These are phyloP conservation scores for Phragmatobia fuliginosa DNA, from an alignment of 2,888 invertebrate genomes.

Conservation along the genomic window DNA sequence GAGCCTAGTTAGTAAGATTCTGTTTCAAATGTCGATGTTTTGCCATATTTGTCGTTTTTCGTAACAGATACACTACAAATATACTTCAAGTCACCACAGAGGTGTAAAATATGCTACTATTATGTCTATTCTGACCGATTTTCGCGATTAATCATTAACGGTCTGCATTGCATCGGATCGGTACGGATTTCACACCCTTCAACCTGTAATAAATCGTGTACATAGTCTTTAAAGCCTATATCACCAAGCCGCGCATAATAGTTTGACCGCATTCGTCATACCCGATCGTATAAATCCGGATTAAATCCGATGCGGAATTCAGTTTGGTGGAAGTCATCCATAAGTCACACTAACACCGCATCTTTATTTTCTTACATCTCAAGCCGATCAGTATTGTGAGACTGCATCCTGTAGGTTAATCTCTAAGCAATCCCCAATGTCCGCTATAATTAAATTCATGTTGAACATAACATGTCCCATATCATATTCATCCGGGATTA, in stretches of 20 bases:
- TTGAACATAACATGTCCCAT: slow-evolving; percentile 29
- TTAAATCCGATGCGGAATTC: too few species aligned
- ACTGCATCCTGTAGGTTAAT: slow-evolving; percentile 39
- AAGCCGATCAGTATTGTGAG: slow-evolving; percentile 23
- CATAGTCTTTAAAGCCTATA: too few species aligned
- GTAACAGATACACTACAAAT: neutral
- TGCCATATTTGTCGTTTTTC: too few species aligned
- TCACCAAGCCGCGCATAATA: too few species aligned
- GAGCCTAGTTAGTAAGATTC: neutral
- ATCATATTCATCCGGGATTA: slow-evolving; percentile 21
- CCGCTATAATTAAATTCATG: slow-evolving; percentile 54
- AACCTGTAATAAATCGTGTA: too few species aligned
- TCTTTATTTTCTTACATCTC: neutral
- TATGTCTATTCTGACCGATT: neutral
- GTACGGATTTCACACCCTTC: too few species aligned
- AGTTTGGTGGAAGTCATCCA: too few species aligned
- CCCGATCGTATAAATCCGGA: too few species aligned
- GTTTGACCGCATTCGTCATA: too few species aligned
- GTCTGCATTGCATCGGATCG: too few species aligned
- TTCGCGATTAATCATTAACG: neutral
- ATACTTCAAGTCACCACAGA: neutral
- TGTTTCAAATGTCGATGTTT: neutral
- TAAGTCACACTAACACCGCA: slow-evolving; percentile 10
- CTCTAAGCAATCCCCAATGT: slow-evolving; percentile 31
- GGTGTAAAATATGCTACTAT: neutral